phyloP scores from a whole-genome alignment of 2,888 invertebrate species.

The Matsumyia berberina region DNA sequence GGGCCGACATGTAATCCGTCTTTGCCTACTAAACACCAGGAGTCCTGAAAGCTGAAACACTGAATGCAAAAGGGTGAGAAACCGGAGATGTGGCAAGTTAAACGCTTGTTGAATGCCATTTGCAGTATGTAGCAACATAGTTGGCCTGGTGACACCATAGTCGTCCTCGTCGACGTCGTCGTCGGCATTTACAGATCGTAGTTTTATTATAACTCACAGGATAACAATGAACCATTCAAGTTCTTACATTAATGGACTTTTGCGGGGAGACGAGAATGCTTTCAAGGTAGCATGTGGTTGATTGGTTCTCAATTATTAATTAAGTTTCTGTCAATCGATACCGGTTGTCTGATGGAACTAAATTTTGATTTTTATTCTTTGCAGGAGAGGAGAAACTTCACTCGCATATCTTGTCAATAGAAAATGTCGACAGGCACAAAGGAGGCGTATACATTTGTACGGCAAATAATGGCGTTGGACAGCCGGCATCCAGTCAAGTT shows the following conservation, averaged over 20 bases:
- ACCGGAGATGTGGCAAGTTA: slow-evolving; percentile 31
- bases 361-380: slow-evolving; percentile 52
- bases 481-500: slow-evolving; percentile 87
- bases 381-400: slow-evolving; percentile 87
- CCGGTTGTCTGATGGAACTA: slow-evolving; percentile 41
- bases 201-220: slow-evolving; percentile 10
- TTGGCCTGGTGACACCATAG: slow-evolving; percentile 3
- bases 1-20: slow-evolving; percentile 62
- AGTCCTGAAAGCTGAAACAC: slow-evolving; percentile 26
- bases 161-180: too few species aligned
- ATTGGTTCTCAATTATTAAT: slow-evolving; percentile 19
- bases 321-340: slow-evolving; percentile 13
- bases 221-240: slow-evolving; percentile 10
- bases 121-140: neutral
- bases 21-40: slow-evolving; percentile 42
- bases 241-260: neutral
- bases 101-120: slow-evolving; percentile 22
- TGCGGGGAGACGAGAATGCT: neutral
- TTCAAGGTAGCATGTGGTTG: neutral
- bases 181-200: slow-evolving; percentile 2
- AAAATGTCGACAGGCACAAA: slow-evolving; percentile 87
- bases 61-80: slow-evolving; percentile 15
- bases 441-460: slow-evolving; percentile 88
- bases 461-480: slow-evolving; percentile 87
- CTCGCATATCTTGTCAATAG: slow-evolving; percentile 86